Evolutionary conservation across 1,140 invertebrate genomes (phyloP), one percentile per base, ranked within the genome.

Genomic region (Zaprionus taronus): DNA sequence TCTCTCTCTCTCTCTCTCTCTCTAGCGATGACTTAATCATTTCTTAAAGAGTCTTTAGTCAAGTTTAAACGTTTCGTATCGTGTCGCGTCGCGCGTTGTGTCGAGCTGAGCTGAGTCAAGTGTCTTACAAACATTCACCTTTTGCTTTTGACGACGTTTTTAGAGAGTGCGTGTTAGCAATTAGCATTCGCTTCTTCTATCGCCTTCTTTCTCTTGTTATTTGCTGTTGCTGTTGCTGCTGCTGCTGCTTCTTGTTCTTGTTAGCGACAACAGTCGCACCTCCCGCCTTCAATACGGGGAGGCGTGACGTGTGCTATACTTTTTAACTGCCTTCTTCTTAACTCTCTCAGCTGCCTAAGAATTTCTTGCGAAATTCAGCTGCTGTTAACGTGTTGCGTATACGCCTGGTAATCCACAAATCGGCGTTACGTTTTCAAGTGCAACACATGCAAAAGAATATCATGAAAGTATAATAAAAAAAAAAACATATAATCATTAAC

Each of bases 381-480:
- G 76, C 63, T 58, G 60, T 61, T 12, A 41, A 36, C 44, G 69
- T 61, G 79, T 85, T 77, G 80, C 82, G 81, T 90, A 90, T 90
- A 90, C 85, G 85, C 85, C 83, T 91, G 90, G 90, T 91, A 91
- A 91, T 91, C 91, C 91, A 91, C 91, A 91, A 86, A 78, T 58
- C 80, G 87, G 82, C 90, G 82, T 51, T 24, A 12, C 12, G 17
- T 83, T 79, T 85, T 76, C 70, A 61, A 77, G 55, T 80, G 51
- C 76, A 79, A 58, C 38, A 58, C 38, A 63, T 26, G 70, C 75
- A 74, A 49, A 47, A 66, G 7, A 71, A 63, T 41, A 38, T 34
- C 31, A 28, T 62, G 20, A 58, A 61, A 64, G 55, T 34, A 61
- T 41, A 62, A 70, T 69, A 26, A 14, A 47, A 68, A 64, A 26